Evolutionary conservation across 2,888 invertebrate species (phyloP), one percentile per base, ranked within the genome.

Genomic region (Alloscopus bannaensis): DNA sequence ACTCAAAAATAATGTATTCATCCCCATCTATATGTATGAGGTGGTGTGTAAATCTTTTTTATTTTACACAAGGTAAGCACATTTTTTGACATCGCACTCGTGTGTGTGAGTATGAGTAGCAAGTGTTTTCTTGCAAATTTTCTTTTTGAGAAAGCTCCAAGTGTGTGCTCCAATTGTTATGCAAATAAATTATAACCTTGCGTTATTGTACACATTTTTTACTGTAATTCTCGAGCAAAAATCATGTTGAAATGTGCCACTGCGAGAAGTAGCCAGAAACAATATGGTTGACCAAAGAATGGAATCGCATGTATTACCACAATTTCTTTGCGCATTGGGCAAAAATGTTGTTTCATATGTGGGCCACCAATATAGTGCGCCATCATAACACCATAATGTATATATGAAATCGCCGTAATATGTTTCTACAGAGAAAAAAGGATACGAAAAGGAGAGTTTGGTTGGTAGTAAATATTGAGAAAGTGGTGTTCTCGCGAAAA

Each of bases 271-370:
- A 36, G 6, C 36, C 36, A 36, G 36, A 36, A 36, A n/a, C n/a
- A n/a, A n/a, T n/a, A n/a, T n/a, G n/a, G n/a, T n/a, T n/a, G n/a
- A n/a, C n/a, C n/a, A n/a, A n/a, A n/a, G 60, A 36, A 60, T 31
- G 29, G 28, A 18, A 24, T 65, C 24, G 65, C 47, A 65, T 47
- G 65, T n/a, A 47, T 3, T 2, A 47, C 28, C 24, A 45, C 47
- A 28, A 65, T 65, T 65, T 65, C 28, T 45, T 45, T 45, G 8
- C 45, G 45, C 45, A 45, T 16, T 45, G n/a, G 18, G 45, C n/a
- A 45, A 45, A 45, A 45, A 45, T n/a, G n/a, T n/a, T n/a, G n/a
- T n/a, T n/a, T n/a, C n/a, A n/a, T n/a, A n/a, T n/a, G n/a, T n/a
- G n/a, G n/a, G n/a, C n/a, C n/a, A 45, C 45, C 13, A 13, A 13